phyloP scores from a whole-genome alignment of 2,113 vertebrate genomes.

The Sinocyclocheilus anophthalmus region DNA sequence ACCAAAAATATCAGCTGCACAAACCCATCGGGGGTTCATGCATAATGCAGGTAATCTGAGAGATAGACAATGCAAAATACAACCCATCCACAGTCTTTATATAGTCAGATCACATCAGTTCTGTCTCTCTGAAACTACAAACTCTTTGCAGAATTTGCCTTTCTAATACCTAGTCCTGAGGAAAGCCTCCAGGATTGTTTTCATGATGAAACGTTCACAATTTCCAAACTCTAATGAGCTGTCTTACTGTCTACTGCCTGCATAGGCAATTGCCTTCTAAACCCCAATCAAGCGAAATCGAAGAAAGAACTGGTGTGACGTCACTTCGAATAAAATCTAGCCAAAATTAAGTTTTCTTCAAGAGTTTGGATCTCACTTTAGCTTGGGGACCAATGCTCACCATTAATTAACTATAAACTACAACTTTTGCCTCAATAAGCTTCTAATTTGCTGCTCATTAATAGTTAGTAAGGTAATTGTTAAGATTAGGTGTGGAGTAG shows the following conservation, averaged over 20 bases:
- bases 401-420: no score
- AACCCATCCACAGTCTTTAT: background rate
- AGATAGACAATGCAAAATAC: slow-evolving; percentile 1
- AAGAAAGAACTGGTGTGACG: no score
- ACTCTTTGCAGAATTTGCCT: slow-evolving; percentile 1
- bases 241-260: background rate
- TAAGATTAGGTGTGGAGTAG: no score
- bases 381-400: no score
- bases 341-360: no score
- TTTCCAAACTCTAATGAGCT: background rate
- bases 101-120: background rate
- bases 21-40: background rate
- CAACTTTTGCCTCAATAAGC: no score
- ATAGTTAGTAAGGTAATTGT: no score
- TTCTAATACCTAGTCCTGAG: background rate
- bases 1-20: slow-evolving; percentile 16
- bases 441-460: no score
- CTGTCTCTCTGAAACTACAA: background rate
- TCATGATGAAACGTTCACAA: background rate
- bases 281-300: no score
- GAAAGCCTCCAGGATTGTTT: slow-evolving; percentile 12
- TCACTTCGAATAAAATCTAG: no score
- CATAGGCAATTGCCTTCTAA: background rate
- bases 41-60: slow-evolving; percentile 30
- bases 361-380: no score